Conservation (phyloP, 1,140 invertebrate genomes). For the Tyrophagus putrescentiae region DNA sequence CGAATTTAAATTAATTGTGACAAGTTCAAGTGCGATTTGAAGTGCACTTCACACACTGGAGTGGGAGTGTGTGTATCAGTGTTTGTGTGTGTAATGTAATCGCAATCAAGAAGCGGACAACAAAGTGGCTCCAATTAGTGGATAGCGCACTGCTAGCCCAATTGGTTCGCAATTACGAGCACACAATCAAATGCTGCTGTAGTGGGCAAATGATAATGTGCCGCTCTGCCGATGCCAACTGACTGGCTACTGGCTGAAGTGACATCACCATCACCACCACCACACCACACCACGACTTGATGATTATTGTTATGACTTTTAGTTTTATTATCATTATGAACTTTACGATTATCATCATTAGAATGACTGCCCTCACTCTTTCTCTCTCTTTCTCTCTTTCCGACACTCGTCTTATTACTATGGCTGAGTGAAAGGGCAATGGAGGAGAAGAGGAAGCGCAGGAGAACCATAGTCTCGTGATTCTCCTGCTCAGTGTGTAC, state of each 20-base stretch:
- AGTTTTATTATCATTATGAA: slow-evolving; percentile 8
- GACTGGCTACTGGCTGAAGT: too few species aligned
- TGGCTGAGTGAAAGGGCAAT: too few species aligned
- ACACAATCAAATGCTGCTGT: slow-evolving; percentile 11
- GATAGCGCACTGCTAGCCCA: background rate
- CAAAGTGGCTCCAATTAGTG: slow-evolving; percentile 4
- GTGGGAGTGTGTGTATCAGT: background rate
- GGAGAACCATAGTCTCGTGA: slow-evolving; percentile 9
- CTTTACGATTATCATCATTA: slow-evolving; percentile 13
- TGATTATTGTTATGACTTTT: slow-evolving; percentile 13
- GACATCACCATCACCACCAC: background rate
- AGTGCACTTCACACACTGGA: too few species aligned
- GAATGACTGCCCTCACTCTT: slow-evolving; percentile 4
- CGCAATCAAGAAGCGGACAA: slow-evolving; percentile 1
- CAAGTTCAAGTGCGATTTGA: too few species aligned
- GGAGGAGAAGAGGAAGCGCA: background rate
- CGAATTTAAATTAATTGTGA: too few species aligned
- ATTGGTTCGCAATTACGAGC: slow-evolving; percentile 1
- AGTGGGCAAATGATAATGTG: slow-evolving; percentile 10
- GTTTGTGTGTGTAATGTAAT: slow-evolving; percentile 4
- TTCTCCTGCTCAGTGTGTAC: slow-evolving; percentile 3
- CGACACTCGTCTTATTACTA: background rate
- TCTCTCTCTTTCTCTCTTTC: background rate
- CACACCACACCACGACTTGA: background rate
- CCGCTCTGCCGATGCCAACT: background rate